Evolutionary conservation across 1,140 invertebrate genomes (phyloP), one percentile per base, ranked within the genome.

Genomic region (Harpegnathos saltator): DNA sequence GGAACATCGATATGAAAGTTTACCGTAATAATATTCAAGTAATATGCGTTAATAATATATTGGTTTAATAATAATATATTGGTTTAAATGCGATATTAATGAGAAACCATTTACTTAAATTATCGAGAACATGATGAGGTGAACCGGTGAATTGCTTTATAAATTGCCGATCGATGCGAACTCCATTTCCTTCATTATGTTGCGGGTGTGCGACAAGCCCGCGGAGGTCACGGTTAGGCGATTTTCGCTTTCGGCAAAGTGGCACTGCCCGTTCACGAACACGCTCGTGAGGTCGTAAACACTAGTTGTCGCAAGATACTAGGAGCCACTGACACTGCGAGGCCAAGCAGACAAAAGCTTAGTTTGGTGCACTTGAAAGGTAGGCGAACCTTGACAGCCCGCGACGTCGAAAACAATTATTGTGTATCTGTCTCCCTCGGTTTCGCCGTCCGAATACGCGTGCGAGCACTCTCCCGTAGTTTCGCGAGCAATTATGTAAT

Each of bases 311-410:
- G 69, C 29, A 17, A 56, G 24, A 63, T 77, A 84, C 15, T 4
- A 61, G n/a, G 29, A 68, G 87, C 83, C 80, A 85, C 22, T 83
- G 84, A 86, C 87, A 73, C 14, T 22, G 12, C 68, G 65, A 88
- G 86, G 86, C 61, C 77, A 65, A 33, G 50, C 44, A 84, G 54
- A 85, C 78, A 69, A 84, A 88, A 85, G 69, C 85, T 77, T 61
- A 66, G 72, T 78, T 69, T 29, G 24, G 58, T 84, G 83, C 75
- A 73, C 83, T 83, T 73, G 86, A 80, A n/a, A n/a, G 56, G 44
- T 78, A 61, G 50, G 22, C 38, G 12, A 58, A 52, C 75, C 86
- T 88, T 87, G 85, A 48, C 24, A 14, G n/a, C 33, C 38, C 52
- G 63, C 50, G 29, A 19, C 17, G 48, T 26, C 26, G 14, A 54